Base-by-base conservation (phyloP, 1,140 invertebrate genomes). In the Hyphantria cunea region DNA sequence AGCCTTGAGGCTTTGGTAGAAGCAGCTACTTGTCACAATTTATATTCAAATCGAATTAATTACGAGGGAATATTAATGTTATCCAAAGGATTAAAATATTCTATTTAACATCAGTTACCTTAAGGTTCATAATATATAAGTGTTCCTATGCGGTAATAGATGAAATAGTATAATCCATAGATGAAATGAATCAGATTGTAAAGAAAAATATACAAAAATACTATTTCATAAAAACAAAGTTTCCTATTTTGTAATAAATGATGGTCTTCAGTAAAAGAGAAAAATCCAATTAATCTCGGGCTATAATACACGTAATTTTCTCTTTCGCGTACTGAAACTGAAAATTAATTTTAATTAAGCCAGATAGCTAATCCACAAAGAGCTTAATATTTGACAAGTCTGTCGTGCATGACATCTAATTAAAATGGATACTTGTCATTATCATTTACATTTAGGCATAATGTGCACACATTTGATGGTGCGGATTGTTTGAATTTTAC, bases 11-110 rank as follows among this genome's bases (percentile, higher is more conserved):
- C 61, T 33, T 62, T 53, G 48, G 41, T 41, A 52, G 62, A 70
- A 61, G 62, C 59, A 61, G 41, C 62, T 51, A 66, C 63, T 70
- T 70, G 69, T 68, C 50, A 62, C 53, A 63, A 74, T 74, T 74
- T 70, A 64, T 62, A 74, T 74, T 64, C 64, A 74, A 73, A 68
- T 74, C 58, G 64, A 39, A 32, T 58, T 53, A 62, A 58, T 65
- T 65, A 67, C 58, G 31, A 45, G 42, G 62, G 59, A 66, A 68
- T 66, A 68, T 60, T 60, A 68, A 68, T 68, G 66, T 48, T 49
- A 39, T n/a, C n/a, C n/a, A n/a, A n/a, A n/a, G n/a, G n/a, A n/a
- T n/a, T n/a, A n/a, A n/a, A n/a, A n/a, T n/a, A n/a, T 49, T 44
- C 45, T 59, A 49, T 59, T 49, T 59, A 59, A 49, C 49, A 49